phyloP scores from a whole-genome alignment of 1,140 invertebrate genomes.

The Rhyacophila brunnea region DNA sequence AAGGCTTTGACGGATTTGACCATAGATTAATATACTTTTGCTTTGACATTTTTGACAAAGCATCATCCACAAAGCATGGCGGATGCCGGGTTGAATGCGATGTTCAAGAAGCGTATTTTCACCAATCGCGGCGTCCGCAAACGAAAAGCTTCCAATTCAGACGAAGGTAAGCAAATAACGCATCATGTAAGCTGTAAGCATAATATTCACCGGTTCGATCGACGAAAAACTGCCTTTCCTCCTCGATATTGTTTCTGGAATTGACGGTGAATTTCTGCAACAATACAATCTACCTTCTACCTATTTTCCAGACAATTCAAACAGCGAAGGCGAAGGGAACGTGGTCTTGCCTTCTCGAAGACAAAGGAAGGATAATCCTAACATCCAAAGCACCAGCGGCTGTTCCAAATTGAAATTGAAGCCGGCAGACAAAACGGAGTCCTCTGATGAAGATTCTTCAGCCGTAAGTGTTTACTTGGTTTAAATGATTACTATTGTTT shows the following conservation, averaged over 20 bases:
- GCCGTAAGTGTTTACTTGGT: not conserved
- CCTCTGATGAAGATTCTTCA: constrained; percentile 22
- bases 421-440: not conserved
- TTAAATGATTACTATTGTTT: no score
- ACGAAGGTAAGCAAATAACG: constrained; percentile 11
- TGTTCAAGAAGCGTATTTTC: constrained; percentile 21
- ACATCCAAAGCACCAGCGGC: constrained; percentile 22
- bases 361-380: constrained; percentile 25
- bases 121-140: constrained; percentile 16
- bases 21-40: no score
- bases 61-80: no score
- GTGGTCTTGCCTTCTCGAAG: constrained; percentile 18
- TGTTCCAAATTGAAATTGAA: constrained; percentile 3
- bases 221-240: not conserved
- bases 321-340: constrained; percentile 3
- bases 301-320: constrained; percentile 13
- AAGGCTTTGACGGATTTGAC: no score
- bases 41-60: no score
- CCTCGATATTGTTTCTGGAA: not conserved
- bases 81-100: constrained; percentile 8
- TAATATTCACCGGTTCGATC: not conserved
- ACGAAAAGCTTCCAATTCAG: constrained; percentile 16
- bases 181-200: not conserved
- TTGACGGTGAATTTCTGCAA: not conserved
- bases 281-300: not conserved